Conservation (phyloP, 2,797 vertebrate genomes). For the Cyclopterus lumpus region DNA sequence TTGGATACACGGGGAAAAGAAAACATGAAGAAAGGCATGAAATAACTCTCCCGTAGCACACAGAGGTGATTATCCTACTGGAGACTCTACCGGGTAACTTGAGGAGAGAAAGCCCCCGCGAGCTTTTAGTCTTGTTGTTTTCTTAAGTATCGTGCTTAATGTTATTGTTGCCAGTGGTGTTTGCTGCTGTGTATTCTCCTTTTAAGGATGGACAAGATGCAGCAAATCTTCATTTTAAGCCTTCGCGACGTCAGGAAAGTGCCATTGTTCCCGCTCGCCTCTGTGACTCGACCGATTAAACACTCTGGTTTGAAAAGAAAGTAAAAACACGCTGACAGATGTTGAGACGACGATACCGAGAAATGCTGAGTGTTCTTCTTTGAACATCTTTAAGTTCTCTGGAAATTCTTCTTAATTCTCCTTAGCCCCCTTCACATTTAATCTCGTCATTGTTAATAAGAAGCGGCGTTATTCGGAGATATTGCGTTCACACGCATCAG, state of each 20-base stretch:
- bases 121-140: slow-evolving; percentile 44
- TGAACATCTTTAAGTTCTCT: slow-evolving; percentile 67
- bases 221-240: slow-evolving; percentile 72
- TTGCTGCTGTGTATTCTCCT: slow-evolving; percentile 33
- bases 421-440: slow-evolving; percentile 76
- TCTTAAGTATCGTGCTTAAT: slow-evolving; percentile 34
- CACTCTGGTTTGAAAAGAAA: slow-evolving; percentile 41
- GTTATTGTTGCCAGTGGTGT: slow-evolving; percentile 42
- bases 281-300: slow-evolving; percentile 63
- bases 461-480: slow-evolving; percentile 57
- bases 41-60: slow-evolving; percentile 49
- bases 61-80: slow-evolving; percentile 72
- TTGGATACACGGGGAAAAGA: slow-evolving; percentile 58
- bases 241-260: slow-evolving; percentile 42
- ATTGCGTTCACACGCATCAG: slow-evolving; percentile 50
- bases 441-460: slow-evolving; percentile 79
- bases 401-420: slow-evolving; percentile 75
- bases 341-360: slow-evolving; percentile 64
- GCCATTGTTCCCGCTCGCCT: slow-evolving; percentile 58
- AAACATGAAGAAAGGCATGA: slow-evolving; percentile 51
- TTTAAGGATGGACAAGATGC: slow-evolving; percentile 46
- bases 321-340: slow-evolving; percentile 67
- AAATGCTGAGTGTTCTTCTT: slow-evolving; percentile 66
- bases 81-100: slow-evolving; percentile 61
- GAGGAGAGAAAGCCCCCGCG: slow-evolving; percentile 42